Percentiles rank a stretch among this genome's conserved stretches.
phyloP scores from a whole-genome alignment of 2,888 invertebrate species.

The Lasioglossum villosulum region DNA sequence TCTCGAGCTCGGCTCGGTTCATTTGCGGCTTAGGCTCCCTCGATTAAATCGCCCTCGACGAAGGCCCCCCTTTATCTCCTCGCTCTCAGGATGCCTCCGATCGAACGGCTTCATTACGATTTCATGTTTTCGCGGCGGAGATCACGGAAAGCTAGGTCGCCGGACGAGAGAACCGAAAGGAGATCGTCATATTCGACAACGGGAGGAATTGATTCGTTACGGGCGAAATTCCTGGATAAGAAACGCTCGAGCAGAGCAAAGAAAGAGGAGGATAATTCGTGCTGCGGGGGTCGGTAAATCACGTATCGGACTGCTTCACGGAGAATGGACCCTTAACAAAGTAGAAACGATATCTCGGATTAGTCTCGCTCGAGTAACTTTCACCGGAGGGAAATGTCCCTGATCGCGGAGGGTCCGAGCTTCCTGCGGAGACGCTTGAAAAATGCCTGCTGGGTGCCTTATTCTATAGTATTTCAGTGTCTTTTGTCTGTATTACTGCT shows the following conservation, averaged over 20 bases:
- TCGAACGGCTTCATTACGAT: constrained; percentile 62
- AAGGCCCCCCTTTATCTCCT: constrained; percentile 13
- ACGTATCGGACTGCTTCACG: constrained; percentile 59
- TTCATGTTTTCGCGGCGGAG: constrained; percentile 34
- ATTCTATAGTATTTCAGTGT: constrained; percentile 26
- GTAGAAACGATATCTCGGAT: constrained; percentile 65
- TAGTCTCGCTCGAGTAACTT: constrained; percentile 52
- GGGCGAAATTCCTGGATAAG: constrained; percentile 38
- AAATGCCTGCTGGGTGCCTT: constrained; percentile 36
- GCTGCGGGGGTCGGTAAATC: constrained; percentile 53
- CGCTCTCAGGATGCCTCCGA: constrained; percentile 17
- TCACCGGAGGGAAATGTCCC: constrained; percentile 46
- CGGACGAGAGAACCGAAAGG: not conserved
- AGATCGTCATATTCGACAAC: constrained; percentile 34
- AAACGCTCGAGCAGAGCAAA: not conserved
- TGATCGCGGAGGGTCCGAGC: constrained; percentile 27
- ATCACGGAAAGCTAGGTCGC: constrained; percentile 19
- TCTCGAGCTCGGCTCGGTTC: constrained; percentile 53
- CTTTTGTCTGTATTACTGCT: not conserved
- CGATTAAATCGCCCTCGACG: constrained; percentile 50
- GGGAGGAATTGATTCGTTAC: constrained; percentile 61
- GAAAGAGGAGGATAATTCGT: constrained; percentile 42
- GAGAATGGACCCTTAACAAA: constrained; percentile 61
- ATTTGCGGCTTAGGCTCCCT: constrained; percentile 60
- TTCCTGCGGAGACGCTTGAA: constrained; percentile 33